Conservation (phyloP, 2,888 invertebrate species). For the Xylota segnis region DNA sequence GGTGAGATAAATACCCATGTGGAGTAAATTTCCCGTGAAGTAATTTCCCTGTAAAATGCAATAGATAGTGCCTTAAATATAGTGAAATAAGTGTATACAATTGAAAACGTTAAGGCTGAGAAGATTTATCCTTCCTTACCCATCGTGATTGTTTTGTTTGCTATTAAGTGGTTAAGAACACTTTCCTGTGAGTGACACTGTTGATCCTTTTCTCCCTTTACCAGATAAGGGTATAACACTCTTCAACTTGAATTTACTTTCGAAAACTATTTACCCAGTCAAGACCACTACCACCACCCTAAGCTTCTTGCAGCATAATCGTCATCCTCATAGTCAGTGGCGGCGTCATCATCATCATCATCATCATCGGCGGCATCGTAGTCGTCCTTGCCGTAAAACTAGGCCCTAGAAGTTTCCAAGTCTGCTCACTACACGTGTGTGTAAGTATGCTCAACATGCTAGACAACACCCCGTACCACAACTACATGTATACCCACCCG, state of each 20-base stretch:
- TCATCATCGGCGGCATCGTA: constrained; percentile 4
- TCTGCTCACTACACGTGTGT: neutral
- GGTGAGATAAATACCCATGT: too few species aligned
- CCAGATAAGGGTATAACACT: constrained; percentile 10
- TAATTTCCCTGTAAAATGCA: too few species aligned
- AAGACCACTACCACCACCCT: constrained; percentile 32
- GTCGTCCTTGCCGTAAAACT: constrained; percentile 35
- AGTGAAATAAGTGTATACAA: too few species aligned
- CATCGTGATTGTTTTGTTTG: neutral
- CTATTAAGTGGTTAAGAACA: neutral
- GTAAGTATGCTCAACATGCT: constrained; percentile 25
- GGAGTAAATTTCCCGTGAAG: too few species aligned
- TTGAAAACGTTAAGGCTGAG: too few species aligned
- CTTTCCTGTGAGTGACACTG: constrained; percentile 18
- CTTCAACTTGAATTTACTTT: constrained; percentile 57
- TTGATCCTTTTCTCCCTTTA: constrained; percentile 13
- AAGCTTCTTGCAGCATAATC: constrained; percentile 30
- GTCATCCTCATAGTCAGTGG: constrained; percentile 6
- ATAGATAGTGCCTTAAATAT: too few species aligned
- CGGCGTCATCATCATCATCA: neutral
- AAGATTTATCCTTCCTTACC: too few species aligned
- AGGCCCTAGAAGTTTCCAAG: constrained; percentile 46
- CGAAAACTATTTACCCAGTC: constrained; percentile 53
- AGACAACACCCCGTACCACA: neutral
- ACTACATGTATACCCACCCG: neutral